Evolutionary conservation across 2,113 vertebrate species (phyloP).

Genomic region (Psephotus haematonotus): DNA sequence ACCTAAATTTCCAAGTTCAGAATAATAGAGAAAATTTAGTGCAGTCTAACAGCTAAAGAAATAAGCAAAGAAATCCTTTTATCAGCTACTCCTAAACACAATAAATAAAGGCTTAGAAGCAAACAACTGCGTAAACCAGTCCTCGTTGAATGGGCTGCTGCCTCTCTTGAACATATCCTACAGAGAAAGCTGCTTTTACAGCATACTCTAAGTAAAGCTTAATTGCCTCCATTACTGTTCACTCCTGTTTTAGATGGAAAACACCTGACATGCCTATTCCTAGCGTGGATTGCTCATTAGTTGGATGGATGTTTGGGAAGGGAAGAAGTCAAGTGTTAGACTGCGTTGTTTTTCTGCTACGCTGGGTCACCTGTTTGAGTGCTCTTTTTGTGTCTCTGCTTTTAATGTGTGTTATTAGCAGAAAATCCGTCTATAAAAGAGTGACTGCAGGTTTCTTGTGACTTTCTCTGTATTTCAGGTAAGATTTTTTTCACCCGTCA

Average conservation of each 20-base stretch:
- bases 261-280: background rate
- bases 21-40: background rate
- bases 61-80: background rate
- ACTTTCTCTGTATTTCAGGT: background rate
- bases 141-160: background rate
- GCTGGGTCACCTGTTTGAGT: background rate
- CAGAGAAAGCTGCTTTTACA: background rate
- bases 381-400: background rate
- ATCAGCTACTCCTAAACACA: background rate
- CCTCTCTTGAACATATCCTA: background rate
- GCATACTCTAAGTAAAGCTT: background rate
- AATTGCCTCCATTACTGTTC: background rate
- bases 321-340: background rate
- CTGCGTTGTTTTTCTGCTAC: background rate
- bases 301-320: background rate
- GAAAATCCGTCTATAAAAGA: background rate
- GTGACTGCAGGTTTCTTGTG: background rate
- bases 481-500: background rate
- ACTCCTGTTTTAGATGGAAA: background rate
- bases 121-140: background rate
- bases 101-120: background rate
- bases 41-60: background rate
- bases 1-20: background rate
- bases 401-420: background rate
- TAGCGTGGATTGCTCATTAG: background rate